Evolutionary conservation across 2,113 vertebrate genomes (phyloP).

Genomic region (Sclerurus mexicanus): DNA sequence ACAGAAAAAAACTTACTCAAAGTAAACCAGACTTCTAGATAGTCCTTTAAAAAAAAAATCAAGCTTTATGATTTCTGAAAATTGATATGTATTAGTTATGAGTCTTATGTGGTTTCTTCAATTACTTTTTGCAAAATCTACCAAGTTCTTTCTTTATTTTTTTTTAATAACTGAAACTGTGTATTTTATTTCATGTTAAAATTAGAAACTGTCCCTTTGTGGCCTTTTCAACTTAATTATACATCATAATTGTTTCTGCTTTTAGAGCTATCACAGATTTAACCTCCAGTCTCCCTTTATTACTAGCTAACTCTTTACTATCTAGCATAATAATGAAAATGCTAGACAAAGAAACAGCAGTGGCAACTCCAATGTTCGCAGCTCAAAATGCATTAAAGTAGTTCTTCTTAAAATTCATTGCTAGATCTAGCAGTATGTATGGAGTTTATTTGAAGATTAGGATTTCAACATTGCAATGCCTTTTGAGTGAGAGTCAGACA

Average conservation of each 20-base stretch:
- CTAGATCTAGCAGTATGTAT: background rate
- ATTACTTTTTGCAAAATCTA: constrained; percentile 21
- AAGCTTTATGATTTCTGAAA: constrained; percentile 26
- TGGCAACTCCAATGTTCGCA: background rate
- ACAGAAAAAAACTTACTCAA: background rate
- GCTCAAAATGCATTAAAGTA: background rate
- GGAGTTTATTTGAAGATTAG: background rate
- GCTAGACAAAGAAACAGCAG: background rate
- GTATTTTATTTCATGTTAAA: constrained; percentile 56
- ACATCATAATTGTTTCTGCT: constrained; percentile 52
- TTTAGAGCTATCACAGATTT: constrained; percentile 27
- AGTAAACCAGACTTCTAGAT: background rate
- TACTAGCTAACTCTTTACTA: constrained; percentile 8
- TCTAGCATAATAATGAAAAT: constrained; percentile 21
- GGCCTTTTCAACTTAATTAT: constrained; percentile 66
- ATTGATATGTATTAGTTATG: background rate
- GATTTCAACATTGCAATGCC: background rate
- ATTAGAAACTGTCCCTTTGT: constrained; percentile 48
- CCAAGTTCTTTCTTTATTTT: background rate
- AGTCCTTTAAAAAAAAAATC: background rate
- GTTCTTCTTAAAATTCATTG: background rate
- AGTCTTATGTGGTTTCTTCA: constrained; percentile 29
- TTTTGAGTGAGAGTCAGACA: background rate
- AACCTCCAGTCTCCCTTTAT: constrained; percentile 36
- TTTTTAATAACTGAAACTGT: background rate